Evolutionary conservation across 2,113 vertebrate genomes (phyloP).

Genomic region (Gobiocypris rarus): DNA sequence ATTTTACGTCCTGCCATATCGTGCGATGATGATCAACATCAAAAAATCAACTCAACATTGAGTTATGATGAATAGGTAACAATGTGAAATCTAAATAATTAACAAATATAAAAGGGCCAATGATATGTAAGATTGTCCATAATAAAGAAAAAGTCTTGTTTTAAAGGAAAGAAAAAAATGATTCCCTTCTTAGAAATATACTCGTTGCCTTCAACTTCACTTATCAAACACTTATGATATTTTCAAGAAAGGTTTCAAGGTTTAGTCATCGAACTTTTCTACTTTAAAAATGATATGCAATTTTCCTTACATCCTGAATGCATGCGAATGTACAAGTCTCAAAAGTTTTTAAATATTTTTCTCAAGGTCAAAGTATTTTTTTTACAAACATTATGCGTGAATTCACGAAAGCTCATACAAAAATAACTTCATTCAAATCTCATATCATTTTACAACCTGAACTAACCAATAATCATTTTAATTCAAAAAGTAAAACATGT

Average conservation of each 20-base stretch:
- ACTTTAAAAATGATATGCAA: too few species aligned
- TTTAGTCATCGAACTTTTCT: too few species aligned
- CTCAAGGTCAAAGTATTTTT: not conserved
- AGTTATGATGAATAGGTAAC: not conserved
- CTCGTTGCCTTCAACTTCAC: not conserved
- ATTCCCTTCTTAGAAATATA: not conserved
- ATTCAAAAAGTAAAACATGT: not conserved
- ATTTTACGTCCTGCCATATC: conserved; percentile 48
- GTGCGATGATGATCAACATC: conserved; percentile 3
- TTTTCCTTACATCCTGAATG: not conserved
- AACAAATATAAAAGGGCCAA: not conserved
- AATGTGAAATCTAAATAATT: not conserved
- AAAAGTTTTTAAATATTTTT: not conserved
- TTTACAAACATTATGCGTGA: not conserved
- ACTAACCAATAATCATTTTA: too few species aligned
- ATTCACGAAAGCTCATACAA: not conserved
- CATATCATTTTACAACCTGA: too few species aligned
- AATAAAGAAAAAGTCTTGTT: not conserved
- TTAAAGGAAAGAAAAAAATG: not conserved
- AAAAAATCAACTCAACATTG: not conserved
- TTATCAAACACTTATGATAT: not conserved
- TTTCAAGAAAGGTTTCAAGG: not conserved
- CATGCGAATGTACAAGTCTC: not conserved
- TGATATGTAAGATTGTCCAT: not conserved
- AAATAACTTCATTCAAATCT: too few species aligned